These are phyloP conservation scores for Aphelocoma coerulescens DNA, from an alignment of 2,113 vertebrate genomes.

Conservation along the genomic window DNA sequence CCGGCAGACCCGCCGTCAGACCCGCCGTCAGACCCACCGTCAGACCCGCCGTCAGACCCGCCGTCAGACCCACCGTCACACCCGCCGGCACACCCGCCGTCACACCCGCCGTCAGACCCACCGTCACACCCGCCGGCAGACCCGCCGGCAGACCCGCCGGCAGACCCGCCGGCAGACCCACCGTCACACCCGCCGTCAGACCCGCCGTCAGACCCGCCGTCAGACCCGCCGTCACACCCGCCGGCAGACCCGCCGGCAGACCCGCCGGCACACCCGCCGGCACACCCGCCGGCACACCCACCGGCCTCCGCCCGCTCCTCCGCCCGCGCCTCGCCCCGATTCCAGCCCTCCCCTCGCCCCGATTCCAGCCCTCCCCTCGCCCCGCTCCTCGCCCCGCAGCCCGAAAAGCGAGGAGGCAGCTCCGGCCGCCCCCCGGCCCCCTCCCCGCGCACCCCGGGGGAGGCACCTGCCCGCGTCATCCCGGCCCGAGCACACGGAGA, in stretches of 20 bases:
- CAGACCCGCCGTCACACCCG: neutral
- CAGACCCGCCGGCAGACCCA: too few relatives aligned
- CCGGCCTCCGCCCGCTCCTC: neutral
- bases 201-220: neutral
- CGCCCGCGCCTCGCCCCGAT: too few relatives aligned
- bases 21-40: neutral
- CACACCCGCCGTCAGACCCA: neutral
- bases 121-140: too few relatives aligned
- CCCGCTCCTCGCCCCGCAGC: neutral
- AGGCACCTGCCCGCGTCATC: neutral
- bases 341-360: neutral
- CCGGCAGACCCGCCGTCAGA: neutral
- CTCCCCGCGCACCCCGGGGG: neutral
- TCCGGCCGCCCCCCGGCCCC: neutral
- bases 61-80: neutral
- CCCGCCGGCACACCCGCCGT: neutral
- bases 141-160: too few relatives aligned
- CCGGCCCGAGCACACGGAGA: neutral
- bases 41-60: too few relatives aligned
- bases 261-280: too few relatives aligned
- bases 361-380: neutral
- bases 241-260: too few relatives aligned
- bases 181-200: too few relatives aligned
- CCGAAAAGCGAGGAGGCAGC: neutral
- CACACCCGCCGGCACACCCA: neutral